These are phyloP conservation scores for Chironomus riparius DNA, from an alignment of 2,888 invertebrate species.

Conservation along the genomic window DNA sequence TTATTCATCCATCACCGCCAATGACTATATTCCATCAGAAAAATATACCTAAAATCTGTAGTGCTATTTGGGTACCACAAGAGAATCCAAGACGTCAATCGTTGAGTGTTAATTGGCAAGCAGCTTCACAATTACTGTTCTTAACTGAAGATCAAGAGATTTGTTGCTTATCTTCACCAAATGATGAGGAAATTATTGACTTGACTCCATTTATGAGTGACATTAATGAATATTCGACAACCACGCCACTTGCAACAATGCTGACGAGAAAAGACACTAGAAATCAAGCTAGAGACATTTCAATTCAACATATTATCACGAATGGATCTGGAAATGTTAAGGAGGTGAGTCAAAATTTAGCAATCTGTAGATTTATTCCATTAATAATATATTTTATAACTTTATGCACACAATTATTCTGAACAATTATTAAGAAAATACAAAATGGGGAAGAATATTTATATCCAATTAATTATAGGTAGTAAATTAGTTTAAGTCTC, in stretches of 20 bases:
- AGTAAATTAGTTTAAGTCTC: background rate
- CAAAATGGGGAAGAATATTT: background rate
- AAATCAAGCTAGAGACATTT: conserved; percentile 30
- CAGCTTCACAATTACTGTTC: conserved; percentile 52
- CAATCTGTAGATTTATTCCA: conserved; percentile 4
- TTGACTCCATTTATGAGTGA: conserved; percentile 37
- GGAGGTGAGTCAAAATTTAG: conserved; percentile 40
- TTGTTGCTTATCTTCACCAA: conserved; percentile 41
- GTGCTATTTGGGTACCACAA: conserved; percentile 51
- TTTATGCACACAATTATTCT: background rate
- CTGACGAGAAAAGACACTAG: conserved; percentile 38
- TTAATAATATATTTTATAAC: conserved; percentile 14
- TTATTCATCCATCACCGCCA: conserved; percentile 53
- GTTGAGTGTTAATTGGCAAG: conserved; percentile 49
- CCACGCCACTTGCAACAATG: conserved; percentile 45
- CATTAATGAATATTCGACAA: conserved; percentile 34
- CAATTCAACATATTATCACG: conserved; percentile 39
- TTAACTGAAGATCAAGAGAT: conserved; percentile 52
- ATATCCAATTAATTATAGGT: background rate
- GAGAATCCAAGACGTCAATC: conserved; percentile 42
- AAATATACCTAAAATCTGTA: conserved; percentile 42
- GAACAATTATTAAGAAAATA: background rate
- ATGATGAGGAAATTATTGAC: conserved; percentile 39
- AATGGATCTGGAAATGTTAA: conserved; percentile 41
- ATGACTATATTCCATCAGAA: conserved; percentile 46